phyloP scores from a whole-genome alignment of 2,888 invertebrate genomes.

The Hirudinaria manillensis region DNA sequence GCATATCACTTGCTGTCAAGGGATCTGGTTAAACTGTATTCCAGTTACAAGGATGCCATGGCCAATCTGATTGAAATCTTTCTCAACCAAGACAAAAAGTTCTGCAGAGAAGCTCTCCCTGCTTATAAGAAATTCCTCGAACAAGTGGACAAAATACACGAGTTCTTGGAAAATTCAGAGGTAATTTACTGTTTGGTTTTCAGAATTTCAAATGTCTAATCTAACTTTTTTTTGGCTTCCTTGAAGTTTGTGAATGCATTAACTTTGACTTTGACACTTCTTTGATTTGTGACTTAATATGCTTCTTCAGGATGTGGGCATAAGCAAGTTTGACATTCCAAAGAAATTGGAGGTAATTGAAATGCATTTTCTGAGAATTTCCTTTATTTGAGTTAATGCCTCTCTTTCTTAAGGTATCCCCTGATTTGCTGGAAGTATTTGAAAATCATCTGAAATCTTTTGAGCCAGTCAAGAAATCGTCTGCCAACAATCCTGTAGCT shows the following conservation, averaged over 20 bases:
- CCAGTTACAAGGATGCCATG: conserved; percentile 98
- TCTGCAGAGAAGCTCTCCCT: conserved; percentile 91
- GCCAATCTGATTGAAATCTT: conserved; percentile 97
- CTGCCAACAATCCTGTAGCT: not conserved
- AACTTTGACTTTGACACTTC: not conserved
- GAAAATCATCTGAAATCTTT: conserved; percentile 6
- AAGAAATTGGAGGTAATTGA: not conserved
- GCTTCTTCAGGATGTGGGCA: not conserved
- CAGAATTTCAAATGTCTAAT: not conserved
- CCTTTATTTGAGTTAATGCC: not conserved
- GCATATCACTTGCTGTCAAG: conserved; percentile 97
- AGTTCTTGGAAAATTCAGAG: conserved; percentile 77
- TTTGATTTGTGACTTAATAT: not conserved
- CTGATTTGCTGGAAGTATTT: not conserved
- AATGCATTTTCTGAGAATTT: not conserved
- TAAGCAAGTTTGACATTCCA: not conserved
- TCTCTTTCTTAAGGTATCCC: not conserved
- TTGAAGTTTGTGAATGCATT: not conserved
- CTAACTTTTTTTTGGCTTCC: not conserved
- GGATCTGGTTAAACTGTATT: conserved; percentile 95
- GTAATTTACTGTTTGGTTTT: conserved; percentile 42
- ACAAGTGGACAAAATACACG: conserved; percentile 94
- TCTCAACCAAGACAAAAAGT: conserved; percentile 99
- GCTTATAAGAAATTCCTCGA: conserved; percentile 97
- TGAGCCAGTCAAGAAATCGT: not conserved